Conservation (phyloP, 1,140 invertebrate genomes). For the Teleopsis dalmanni region DNA sequence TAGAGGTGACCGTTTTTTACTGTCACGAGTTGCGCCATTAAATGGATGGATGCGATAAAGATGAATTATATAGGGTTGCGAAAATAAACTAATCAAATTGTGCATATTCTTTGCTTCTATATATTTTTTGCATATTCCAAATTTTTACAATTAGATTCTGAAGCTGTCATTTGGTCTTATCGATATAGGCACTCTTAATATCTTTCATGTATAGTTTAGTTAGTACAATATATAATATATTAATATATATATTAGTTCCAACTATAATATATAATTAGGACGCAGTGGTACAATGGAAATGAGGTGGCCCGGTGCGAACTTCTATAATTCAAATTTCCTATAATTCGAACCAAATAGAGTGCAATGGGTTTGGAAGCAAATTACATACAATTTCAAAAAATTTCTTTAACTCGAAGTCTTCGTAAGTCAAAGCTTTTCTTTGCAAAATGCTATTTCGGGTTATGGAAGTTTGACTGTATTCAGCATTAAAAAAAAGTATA, state of each 20-base stretch:
- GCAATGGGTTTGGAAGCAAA: constrained; percentile 60
- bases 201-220: constrained; percentile 27
- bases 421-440: no score
- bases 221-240: no score
- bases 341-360: constrained; percentile 47
- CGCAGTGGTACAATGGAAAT: constrained; percentile 87
- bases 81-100: constrained; percentile 55
- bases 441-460: no score
- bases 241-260: no score
- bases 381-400: no score
- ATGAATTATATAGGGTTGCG: constrained; percentile 58
- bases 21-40: constrained; percentile 40
- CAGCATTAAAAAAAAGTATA: no score
- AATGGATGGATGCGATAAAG: constrained; percentile 40
- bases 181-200: constrained; percentile 72
- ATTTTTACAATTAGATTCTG: constrained; percentile 75
- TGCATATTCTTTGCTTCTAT: constrained; percentile 66
- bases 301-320: constrained; percentile 77
- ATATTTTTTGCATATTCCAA: constrained; percentile 66
- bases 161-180: constrained; percentile 78
- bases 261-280: constrained; percentile 92
- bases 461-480: no score
- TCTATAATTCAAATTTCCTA: constrained; percentile 75
- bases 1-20: constrained; percentile 52
- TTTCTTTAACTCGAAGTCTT: no score